Base-by-base conservation (phyloP, 2,888 invertebrate genomes). In the Podotricha telesiphe region DNA sequence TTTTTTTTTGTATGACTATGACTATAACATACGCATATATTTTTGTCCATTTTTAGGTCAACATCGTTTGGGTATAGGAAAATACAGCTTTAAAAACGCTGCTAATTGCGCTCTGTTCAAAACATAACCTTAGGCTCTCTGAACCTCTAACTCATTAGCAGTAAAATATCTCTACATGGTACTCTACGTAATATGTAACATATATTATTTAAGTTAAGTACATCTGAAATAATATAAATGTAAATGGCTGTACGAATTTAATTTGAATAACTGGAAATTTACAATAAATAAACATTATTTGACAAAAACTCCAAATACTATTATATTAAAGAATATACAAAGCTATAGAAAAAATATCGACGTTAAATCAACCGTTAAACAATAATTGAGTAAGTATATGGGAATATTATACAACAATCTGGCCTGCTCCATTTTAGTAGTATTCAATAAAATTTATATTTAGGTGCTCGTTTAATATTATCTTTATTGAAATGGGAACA, bases 371-470 rank as follows among this genome's bases (percentile, higher is more conserved):
- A 17, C 17, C 20, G 34, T 48, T 40, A 40, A 40, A 50, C 45
- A 50, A 59, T 58, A 56, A 64, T 19, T 42, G 34, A 58, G n/a
- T 64, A 10, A 64, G 13, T 68, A 19, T 51, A 34, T 22, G 40
- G 51, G 37, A 37, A 55, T 65, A 59, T 65, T 58, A 51, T 42
- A 62, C 51, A 66, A 71, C 68, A 68, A 68, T 56, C 58, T 58
- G 37, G 53, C 28, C 63, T 61, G 48, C 56, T 55, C 47, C 42
- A 58, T 63, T 71, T 69, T 66, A 59, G 53, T 53, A 64, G 42
- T 65, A 62, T 66, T 58, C 58, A 71, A 69, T 71, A 64, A 69
- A 64, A 67, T 67, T 69, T 63, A 66, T 71, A 64, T 64, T 63
- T 64, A 64, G 63, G 55, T 63, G 53, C 59, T 59, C 63, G 63